These are phyloP conservation scores for Coilia nasus DNA, from an alignment of 2,797 vertebrate genomes.

Conservation along the genomic window DNA sequence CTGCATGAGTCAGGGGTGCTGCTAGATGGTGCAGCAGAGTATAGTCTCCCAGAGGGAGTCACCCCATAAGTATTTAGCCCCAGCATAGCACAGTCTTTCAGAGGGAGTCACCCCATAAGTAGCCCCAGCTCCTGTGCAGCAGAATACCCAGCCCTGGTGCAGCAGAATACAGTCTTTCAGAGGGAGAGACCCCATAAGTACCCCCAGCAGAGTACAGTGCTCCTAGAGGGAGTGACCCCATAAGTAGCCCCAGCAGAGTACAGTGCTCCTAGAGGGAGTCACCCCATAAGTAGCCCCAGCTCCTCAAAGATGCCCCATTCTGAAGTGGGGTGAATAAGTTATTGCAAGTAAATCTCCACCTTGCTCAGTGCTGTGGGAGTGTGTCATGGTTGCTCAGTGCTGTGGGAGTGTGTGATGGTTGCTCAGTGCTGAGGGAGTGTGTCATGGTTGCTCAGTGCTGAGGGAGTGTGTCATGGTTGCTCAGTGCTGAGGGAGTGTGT, in stretches of 20 bases:
- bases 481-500: too few relatives aligned
- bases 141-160: too few relatives aligned
- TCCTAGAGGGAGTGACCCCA: too few relatives aligned
- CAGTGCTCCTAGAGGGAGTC: too few relatives aligned
- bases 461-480: neutral
- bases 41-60: neutral
- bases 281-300: neutral
- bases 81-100: too few relatives aligned
- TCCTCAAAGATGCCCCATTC: neutral
- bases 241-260: too few relatives aligned
- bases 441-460: conserved; percentile 1
- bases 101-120: conserved; percentile 4
- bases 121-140: neutral
- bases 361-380: neutral
- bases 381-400: neutral
- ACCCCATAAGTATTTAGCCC: neutral
- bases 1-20: too few relatives aligned
- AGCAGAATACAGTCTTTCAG: too few relatives aligned
- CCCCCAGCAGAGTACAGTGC: too few relatives aligned
- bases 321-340: neutral
- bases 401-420: neutral
- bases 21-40: too few relatives aligned
- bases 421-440: neutral
- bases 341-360: neutral
- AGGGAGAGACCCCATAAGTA: too few relatives aligned